Base-by-base conservation (phyloP, 2,888 invertebrate genomes). In the Barypeithes pellucidus region DNA sequence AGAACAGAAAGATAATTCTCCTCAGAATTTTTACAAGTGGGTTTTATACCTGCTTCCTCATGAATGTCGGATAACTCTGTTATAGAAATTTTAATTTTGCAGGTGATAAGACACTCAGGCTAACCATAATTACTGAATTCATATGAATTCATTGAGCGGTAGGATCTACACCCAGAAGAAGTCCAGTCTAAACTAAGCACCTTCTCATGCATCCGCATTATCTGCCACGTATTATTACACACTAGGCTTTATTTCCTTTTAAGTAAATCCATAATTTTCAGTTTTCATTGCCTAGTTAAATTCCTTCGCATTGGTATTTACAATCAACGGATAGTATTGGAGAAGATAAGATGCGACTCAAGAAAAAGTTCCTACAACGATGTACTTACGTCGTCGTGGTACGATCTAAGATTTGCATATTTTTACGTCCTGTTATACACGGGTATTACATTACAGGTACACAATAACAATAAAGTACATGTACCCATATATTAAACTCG, bases 401-500 rank as follows among this genome's bases (percentile, higher is more conserved):
- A 57, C 16, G 16, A 33, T 57, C 54, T 57, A 57, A 33, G 33
- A 57, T 22, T n/a, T 2, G 16, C 11, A 33, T 18, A n/a, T 57
- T 57, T 18, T 57, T 18, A 16, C 16, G 7, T 54, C 24, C n/a
- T 16, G 22, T 50, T 54, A n/a, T n/a, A 41, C 22, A 54, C 39
- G 54, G 39, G 20, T 47, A 45, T 57, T 60, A 67, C 67, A 60
- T 67, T 67, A 67, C 29, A 16, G 14, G 8, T 20, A 41, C 36
- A 60, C 60, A 60, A 60, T 67, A 47, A 60, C 47, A 43, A 67
- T 67, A 67, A 60, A 67, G 67, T 60, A 60, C 60, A 8, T 4
- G 60, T 47, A 3, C 39, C 60, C 67, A 67, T 67, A 67, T 60
- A 45, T 67, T 50, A 67, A 29, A 50, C 60, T 20, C 47, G 50